Evolutionary conservation across 2,888 invertebrate species (phyloP), one percentile per base, ranked within the genome.

Genomic region (Dusona sp.): DNA sequence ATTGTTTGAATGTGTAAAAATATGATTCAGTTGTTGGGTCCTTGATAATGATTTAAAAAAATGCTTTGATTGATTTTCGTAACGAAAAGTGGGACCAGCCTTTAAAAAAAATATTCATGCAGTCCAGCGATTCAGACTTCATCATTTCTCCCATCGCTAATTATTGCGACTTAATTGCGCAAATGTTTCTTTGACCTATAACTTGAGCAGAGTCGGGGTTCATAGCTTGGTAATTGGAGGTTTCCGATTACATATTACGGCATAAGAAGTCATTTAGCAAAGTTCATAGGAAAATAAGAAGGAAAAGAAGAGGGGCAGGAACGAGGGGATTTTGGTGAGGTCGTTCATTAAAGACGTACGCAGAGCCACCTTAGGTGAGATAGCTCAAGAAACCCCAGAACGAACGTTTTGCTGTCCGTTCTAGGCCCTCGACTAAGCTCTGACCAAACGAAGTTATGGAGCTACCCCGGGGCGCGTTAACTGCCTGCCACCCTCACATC

Each of bases 361-460:
- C 61, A 78, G 73, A 48, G 67, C 79, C 72, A 64, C 48, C 85
- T 64, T 83, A 73, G 75, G 57, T 25, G 72, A 54, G 82, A 86
- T 73, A 77, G 77, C 72, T 64, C 29, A 70, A 78, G 80, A 74
- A 78, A 80, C 25, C 57, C 65, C 72, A 82, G 85, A 86, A 85
- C 78, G 83, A 85, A 86, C 85, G 77, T 87, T 83, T 83, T 73
- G 83, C 88, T 85, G 86, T 88, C 81, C 74, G 79, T 84, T 83
- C 85, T 73, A 70, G 84, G 85, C 78, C 79, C 84, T 88, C 84
- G 72, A 75, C 82, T 87, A 87, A 88, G 88, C 87, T 87, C 86
- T 48, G 83, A 51, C 85, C 86, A 89, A 89, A 89, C 88, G 88
- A 89, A 89, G 87, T 89, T 89, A 89, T 88, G 89, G 86, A 65